A percentile compares a stretch with the other conserved stretches of the same genome.
These are phyloP conservation scores for Drosophila tani DNA, from an alignment of 1,140 invertebrate species.

Conservation along the genomic window DNA sequence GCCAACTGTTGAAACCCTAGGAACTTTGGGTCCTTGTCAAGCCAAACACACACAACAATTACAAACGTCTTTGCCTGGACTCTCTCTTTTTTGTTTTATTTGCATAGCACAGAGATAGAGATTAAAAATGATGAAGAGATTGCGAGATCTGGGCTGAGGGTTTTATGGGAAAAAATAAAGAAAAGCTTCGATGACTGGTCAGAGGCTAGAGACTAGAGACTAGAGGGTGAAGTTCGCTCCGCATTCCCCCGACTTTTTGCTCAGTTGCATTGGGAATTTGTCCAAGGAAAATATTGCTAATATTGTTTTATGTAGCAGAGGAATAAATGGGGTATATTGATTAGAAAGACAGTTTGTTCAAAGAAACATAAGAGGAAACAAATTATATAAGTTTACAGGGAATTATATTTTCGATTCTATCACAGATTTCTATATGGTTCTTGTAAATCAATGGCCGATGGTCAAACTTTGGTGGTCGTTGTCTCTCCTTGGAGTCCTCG, in stretches of 20 bases:
- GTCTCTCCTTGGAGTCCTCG: slow-evolving; percentile 33
- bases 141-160: slow-evolving; percentile 7
- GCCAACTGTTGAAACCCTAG: slow-evolving; percentile 64
- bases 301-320: slow-evolving; percentile 15
- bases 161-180: slow-evolving; percentile 1
- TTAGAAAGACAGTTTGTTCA: not conserved
- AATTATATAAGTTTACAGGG: not conserved
- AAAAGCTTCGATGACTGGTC: not conserved
- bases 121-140: slow-evolving; percentile 26
- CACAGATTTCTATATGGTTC: not conserved
- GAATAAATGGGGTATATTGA: slow-evolving; percentile 11
- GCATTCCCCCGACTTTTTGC: slow-evolving; percentile 5
- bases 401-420: not conserved
- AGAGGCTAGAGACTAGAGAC: not conserved
- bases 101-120: slow-evolving; percentile 59
- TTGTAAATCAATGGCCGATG: slow-evolving; percentile 4
- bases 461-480: slow-evolving; percentile 12
- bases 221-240: slow-evolving; percentile 6
- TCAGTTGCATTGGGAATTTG: slow-evolving; percentile 58
- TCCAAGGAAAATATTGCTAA: slow-evolving; percentile 66
- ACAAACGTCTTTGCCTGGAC: slow-evolving; percentile 43
- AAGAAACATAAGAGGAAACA: not conserved
- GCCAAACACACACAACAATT: slow-evolving; percentile 55
- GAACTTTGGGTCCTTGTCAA: slow-evolving; percentile 73
- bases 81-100: slow-evolving; percentile 57